Conservation (phyloP, 2,888 invertebrate genomes). For the Euzophera pinguis region DNA sequence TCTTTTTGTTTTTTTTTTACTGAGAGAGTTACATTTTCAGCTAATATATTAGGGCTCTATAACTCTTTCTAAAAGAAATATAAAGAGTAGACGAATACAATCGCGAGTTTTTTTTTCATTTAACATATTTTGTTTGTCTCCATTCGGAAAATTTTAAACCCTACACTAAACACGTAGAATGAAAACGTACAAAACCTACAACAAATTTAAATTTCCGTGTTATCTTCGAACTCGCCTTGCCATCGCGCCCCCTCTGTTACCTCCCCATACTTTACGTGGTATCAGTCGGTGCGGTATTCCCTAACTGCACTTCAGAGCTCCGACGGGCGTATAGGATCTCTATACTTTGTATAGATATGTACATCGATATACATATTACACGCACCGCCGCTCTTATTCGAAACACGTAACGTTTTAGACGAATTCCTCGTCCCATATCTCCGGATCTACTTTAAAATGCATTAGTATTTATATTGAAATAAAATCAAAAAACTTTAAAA, state of each 20-base stretch:
- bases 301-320: conserved; percentile 77
- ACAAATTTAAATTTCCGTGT: no score
- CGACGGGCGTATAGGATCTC: conserved; percentile 45
- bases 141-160: no score
- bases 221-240: conserved; percentile 31
- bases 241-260: conserved; percentile 30
- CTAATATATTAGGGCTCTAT: no score
- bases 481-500: neutral
- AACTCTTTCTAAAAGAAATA: no score
- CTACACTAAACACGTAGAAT: no score
- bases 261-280: conserved; percentile 65
- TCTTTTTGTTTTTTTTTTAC: no score
- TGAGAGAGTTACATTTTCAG: no score
- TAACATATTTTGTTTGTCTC: no score
- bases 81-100: no score
- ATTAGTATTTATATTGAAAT: conserved; percentile 6
- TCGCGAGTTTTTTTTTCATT: no score
- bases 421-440: conserved; percentile 44
- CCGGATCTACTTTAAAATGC: conserved; percentile 22
- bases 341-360: conserved; percentile 23
- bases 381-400: conserved; percentile 41
- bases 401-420: conserved; percentile 60
- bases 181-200: no score
- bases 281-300: conserved; percentile 79
- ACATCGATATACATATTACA: conserved; percentile 19